Percentiles rank a stretch among this genome's conserved stretches.
phyloP scores from a whole-genome alignment of 2,113 vertebrate species.

The Dryoscopus gambensis region DNA sequence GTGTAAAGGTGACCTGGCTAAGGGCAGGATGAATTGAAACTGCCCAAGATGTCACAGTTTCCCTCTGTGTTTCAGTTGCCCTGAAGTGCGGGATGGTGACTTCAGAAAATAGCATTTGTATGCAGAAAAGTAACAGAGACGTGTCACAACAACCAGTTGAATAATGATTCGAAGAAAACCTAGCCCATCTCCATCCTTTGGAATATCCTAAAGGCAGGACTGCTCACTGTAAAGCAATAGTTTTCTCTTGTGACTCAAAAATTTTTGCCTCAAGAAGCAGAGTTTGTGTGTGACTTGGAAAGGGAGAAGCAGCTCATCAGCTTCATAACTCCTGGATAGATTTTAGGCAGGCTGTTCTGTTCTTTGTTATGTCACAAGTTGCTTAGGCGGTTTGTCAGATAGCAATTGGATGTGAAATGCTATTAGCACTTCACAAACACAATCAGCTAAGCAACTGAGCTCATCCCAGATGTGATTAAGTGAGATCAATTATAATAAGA shows the following conservation, averaged over 20 bases:
- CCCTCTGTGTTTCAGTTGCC: background rate
- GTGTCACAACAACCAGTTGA: background rate
- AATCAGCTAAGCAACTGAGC: slow-evolving; percentile 16
- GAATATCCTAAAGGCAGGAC: background rate
- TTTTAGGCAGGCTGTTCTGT: background rate
- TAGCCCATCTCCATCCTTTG: background rate
- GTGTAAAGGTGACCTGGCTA: background rate
- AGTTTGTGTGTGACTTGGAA: background rate
- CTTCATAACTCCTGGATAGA: background rate
- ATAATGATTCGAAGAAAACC: background rate
- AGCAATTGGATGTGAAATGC: slow-evolving; percentile 5
- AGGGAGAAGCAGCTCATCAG: background rate
- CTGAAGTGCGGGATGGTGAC: background rate
- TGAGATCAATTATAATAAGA: slow-evolving; percentile 39
- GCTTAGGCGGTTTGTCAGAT: background rate
- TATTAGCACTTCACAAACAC: slow-evolving; percentile 14
- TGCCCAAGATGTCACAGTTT: background rate
- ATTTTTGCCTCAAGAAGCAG: background rate
- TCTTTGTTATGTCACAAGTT: background rate
- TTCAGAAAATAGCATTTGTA: background rate
- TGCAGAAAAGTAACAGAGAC: background rate
- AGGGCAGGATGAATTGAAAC: background rate
- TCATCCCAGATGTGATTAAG: slow-evolving; percentile 21
- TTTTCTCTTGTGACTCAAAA: background rate
- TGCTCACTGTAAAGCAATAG: background rate